Percentiles rank a stretch among this genome's conserved stretches.
These are phyloP conservation scores for Epizoanthus rinbou DNA, from an alignment of 92 coral and sea anemone species.

Conservation along the genomic window DNA sequence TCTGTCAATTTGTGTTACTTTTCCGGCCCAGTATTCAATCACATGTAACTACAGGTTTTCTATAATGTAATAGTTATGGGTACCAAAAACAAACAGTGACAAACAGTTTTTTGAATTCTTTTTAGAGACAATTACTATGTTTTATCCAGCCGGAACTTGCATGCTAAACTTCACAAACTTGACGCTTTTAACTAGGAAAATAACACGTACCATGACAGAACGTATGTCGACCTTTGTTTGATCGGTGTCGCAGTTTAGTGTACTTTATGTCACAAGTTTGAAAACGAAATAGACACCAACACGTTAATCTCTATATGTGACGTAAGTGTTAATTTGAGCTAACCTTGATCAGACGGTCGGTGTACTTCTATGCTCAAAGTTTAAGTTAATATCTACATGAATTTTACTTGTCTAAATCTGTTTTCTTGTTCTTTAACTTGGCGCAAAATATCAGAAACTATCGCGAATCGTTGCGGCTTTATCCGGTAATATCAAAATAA, in stretches of 20 bases:
- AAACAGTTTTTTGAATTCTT: no score
- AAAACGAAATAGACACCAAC: not conserved
- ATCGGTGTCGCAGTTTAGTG: not conserved
- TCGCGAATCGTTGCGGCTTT: not conserved
- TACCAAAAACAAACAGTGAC: no score
- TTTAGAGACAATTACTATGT: no score
- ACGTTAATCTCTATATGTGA: not conserved
- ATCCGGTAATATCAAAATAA: not conserved
- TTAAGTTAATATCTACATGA: not conserved
- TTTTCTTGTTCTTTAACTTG: not conserved
- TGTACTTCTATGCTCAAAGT: not conserved
- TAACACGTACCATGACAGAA: not conserved
- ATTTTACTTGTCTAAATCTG: not conserved
- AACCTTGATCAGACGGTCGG: no score
- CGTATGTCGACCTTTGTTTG: not conserved
- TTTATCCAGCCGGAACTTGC: constrained; percentile 9
- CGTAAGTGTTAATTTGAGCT: not conserved
- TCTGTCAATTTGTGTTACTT: constrained; percentile 7
- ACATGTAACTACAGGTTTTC: no score
- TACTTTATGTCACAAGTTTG: not conserved
- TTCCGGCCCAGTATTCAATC: not conserved
- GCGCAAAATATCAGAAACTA: no score
- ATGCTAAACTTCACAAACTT: not conserved
- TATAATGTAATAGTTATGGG: no score
- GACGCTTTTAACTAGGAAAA: not conserved